phyloP scores from a whole-genome alignment of 2,797 vertebrate genomes.

The Scarus forsteni region DNA sequence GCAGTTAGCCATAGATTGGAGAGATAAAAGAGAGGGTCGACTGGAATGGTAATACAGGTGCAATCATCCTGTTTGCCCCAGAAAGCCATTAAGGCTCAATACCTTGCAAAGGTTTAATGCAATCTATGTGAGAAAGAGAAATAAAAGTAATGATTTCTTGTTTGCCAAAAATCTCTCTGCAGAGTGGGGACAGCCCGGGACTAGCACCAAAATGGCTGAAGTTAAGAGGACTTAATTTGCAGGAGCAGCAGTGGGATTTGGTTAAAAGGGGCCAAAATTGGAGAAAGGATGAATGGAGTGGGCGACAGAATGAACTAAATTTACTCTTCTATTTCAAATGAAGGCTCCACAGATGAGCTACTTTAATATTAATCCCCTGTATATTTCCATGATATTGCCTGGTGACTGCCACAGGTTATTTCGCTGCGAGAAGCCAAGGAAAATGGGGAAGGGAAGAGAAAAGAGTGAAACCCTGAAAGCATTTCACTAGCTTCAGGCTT shows the following conservation, averaged over 20 bases:
- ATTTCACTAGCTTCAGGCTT: conserved; percentile 44
- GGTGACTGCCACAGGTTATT: conserved; percentile 66
- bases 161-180: conserved; percentile 26
- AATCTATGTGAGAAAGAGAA: conserved; percentile 41
- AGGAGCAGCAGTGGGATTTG: conserved; percentile 24
- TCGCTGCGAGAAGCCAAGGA: conserved; percentile 43
- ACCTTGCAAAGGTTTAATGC: conserved; percentile 42
- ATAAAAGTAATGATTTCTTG: conserved; percentile 48
- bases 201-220: conserved; percentile 14
- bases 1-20: conserved; percentile 17
- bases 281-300: conserved; percentile 33
- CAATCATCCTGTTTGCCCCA: conserved; percentile 43
- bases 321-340: conserved; percentile 34
- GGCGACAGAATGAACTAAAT: conserved; percentile 37
- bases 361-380: conserved; percentile 56
- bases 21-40: conserved; percentile 8
- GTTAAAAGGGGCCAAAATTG: conserved; percentile 12
- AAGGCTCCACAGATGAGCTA: conserved; percentile 38
- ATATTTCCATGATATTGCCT: conserved; percentile 52
- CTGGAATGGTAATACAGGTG: conserved; percentile 49
- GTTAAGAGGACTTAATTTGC: conserved; percentile 33
- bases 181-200: conserved; percentile 5
- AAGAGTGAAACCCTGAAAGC: conserved; percentile 56
- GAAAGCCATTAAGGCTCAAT: conserved; percentile 43
- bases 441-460: conserved; percentile 21